Evolutionary conservation across 2,888 invertebrate species (phyloP).

Genomic region (Tuta absoluta): DNA sequence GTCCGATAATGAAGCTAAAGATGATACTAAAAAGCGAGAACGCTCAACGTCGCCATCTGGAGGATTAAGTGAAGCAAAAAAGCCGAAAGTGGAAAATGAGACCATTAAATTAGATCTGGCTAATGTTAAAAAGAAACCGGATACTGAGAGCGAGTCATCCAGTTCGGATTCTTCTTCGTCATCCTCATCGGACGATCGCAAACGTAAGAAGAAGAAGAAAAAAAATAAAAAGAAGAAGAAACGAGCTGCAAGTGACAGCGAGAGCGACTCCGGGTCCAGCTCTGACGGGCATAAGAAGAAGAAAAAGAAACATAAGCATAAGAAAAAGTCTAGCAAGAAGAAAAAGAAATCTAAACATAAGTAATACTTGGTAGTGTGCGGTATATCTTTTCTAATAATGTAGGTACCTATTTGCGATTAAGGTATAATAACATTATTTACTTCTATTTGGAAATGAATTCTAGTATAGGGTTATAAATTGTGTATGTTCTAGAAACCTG

Average conservation of each 20-base stretch:
- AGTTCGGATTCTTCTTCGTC: constrained; percentile 76
- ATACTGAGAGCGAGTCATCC: constrained; percentile 69
- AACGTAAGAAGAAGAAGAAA: constrained; percentile 84
- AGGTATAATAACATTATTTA: constrained; percentile 31
- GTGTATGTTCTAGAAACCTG: constrained; percentile 22
- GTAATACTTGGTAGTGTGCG: constrained; percentile 41
- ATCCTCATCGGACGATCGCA: constrained; percentile 77
- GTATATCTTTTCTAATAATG: constrained; percentile 19
- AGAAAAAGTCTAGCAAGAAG: constrained; percentile 86
- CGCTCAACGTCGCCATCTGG: constrained; percentile 57
- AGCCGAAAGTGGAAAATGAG: constrained; percentile 62
- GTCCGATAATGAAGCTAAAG: constrained; percentile 83
- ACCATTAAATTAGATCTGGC: constrained; percentile 75
- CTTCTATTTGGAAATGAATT: constrained; percentile 24
- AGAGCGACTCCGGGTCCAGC: constrained; percentile 84
- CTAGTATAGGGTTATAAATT: constrained; percentile 23
- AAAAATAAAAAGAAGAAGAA: constrained; percentile 82
- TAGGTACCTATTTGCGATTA: constrained; percentile 30
- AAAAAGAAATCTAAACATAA: constrained; percentile 85
- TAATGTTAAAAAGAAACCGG: constrained; percentile 75
- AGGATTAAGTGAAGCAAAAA: constrained; percentile 53
- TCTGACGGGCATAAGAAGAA: constrained; percentile 85
- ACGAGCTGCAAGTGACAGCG: constrained; percentile 83
- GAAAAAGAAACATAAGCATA: constrained; percentile 85
- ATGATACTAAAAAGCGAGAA: constrained; percentile 69